Percentiles rank a stretch among this genome's conserved stretches.
These are phyloP conservation scores for Wasmannia auropunctata DNA, from an alignment of 1,140 invertebrate genomes.

Conservation along the genomic window DNA sequence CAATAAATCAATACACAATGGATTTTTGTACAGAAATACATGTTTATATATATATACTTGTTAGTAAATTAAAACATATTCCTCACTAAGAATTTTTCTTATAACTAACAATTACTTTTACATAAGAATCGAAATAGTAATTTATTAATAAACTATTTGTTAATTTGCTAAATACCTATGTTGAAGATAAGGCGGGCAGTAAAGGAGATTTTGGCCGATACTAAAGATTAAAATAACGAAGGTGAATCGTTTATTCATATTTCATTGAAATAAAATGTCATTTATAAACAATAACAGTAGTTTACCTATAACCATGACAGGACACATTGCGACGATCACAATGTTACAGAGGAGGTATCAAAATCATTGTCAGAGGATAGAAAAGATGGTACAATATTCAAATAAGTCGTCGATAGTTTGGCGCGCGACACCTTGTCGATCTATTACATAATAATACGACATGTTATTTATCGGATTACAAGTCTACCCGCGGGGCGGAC, in stretches of 20 bases:
- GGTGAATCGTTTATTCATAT: slow-evolving; percentile 82
- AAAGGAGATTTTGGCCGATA: neutral
- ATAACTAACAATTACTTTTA: slow-evolving; percentile 12
- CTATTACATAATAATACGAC: slow-evolving; percentile 81
- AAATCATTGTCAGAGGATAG: slow-evolving; percentile 82
- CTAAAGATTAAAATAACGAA: slow-evolving; percentile 73
- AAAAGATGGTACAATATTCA: slow-evolving; percentile 77
- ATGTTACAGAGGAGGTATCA: slow-evolving; percentile 79
- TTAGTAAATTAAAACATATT: slow-evolving; percentile 42
- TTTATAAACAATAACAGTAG: slow-evolving; percentile 83
- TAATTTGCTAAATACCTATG: slow-evolving; percentile 14
- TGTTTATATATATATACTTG: neutral
- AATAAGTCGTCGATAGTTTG: slow-evolving; percentile 75
- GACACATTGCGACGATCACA: slow-evolving; percentile 75
- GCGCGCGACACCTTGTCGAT: slow-evolving; percentile 74
- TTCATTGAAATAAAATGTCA: slow-evolving; percentile 80
- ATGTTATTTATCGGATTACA: slow-evolving; percentile 79
- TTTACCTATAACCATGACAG: slow-evolving; percentile 77
- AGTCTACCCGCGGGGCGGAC: slow-evolving; percentile 71
- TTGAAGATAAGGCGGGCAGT: neutral
- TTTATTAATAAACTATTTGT: slow-evolving; percentile 17
- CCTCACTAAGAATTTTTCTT: slow-evolving; percentile 10
- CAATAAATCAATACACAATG: slow-evolving; percentile 25
- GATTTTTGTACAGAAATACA: slow-evolving; percentile 54
- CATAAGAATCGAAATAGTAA: slow-evolving; percentile 15